Conservation (phyloP, 2,888 invertebrate genomes). For the Perdita meconis region DNA sequence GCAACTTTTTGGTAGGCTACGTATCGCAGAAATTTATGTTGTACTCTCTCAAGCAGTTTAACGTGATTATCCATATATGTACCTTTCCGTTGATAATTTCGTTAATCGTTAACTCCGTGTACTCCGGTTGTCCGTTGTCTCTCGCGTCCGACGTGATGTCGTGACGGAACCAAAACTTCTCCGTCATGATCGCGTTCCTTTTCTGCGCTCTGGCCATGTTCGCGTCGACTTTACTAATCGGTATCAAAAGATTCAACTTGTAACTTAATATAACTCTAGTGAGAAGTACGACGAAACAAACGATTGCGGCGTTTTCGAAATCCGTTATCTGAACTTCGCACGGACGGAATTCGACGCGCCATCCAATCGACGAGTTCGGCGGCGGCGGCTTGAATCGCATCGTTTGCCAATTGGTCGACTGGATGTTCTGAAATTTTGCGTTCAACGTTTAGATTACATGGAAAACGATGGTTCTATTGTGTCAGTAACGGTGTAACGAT, state of each 20-base stretch:
- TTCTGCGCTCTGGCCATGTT: slow-evolving; percentile 98
- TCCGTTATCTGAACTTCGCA: slow-evolving; percentile 99
- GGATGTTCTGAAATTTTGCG: slow-evolving; percentile 91
- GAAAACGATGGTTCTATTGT: not conserved
- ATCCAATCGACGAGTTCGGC: slow-evolving; percentile 97
- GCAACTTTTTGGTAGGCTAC: too few species aligned
- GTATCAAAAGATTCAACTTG: slow-evolving; percentile 97
- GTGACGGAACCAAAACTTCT: slow-evolving; percentile 97
- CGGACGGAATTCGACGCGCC: slow-evolving; percentile 99
- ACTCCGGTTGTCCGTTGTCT: slow-evolving; percentile 85
- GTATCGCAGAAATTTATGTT: too few species aligned
- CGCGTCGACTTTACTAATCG: slow-evolving; percentile 98
- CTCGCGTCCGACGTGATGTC: slow-evolving; percentile 88
- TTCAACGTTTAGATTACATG: slow-evolving; percentile 16
- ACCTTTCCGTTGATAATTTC: slow-evolving; percentile 99
- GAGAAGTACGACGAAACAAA: slow-evolving; percentile 98
- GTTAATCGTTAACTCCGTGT: slow-evolving; percentile 94
- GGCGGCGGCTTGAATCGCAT: slow-evolving; percentile 99
- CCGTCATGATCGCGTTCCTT: slow-evolving; percentile 92
- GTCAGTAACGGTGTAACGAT: slow-evolving; percentile 17
- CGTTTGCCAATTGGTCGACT: slow-evolving; percentile 99
- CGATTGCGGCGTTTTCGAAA: slow-evolving; percentile 99
- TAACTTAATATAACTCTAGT: slow-evolving; percentile 98
- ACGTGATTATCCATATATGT: too few species aligned
- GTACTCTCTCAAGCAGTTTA: too few species aligned